Conservation (phyloP, 2,797 vertebrate genomes). For the Vireo griseus region DNA sequence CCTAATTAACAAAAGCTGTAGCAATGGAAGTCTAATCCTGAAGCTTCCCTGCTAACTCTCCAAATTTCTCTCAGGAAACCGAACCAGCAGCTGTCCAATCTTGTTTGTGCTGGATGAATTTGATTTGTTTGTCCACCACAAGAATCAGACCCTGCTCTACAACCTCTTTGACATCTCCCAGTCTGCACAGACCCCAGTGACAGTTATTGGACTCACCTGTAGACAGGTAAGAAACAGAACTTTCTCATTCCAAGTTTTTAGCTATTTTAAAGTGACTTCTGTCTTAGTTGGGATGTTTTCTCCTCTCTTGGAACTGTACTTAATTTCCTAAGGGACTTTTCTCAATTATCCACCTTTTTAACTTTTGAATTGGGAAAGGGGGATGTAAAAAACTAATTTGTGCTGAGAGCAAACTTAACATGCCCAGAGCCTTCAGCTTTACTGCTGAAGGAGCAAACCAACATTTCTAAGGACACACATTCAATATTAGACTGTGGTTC, state of each 20-base stretch:
- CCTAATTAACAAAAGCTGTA: not conserved
- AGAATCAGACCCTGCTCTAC: slow-evolving; percentile 96
- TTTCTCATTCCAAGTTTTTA: not conserved
- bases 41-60: not conserved
- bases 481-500: fast-evolving
- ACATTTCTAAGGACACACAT: not conserved
- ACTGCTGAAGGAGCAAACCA: not conserved
- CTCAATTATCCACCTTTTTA: not conserved
- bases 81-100: slow-evolving; percentile 86
- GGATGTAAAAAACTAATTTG: not conserved
- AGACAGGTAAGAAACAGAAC: slow-evolving; percentile 81
- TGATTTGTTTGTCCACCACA: slow-evolving; percentile 94
- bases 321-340: not conserved
- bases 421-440: not conserved
- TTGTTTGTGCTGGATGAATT: slow-evolving; percentile 96
- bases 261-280: not conserved
- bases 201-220: slow-evolving; percentile 92
- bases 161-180: slow-evolving; percentile 95
- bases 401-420: not conserved
- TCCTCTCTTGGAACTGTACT: not conserved
- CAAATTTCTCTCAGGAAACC: slow-evolving; percentile 76
- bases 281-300: not conserved
- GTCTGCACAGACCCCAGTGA: slow-evolving; percentile 91
- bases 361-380: not conserved
- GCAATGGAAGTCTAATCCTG: not conserved